phyloP scores from a whole-genome alignment of 2,113 vertebrate species.

The Apodemus speciosus region DNA sequence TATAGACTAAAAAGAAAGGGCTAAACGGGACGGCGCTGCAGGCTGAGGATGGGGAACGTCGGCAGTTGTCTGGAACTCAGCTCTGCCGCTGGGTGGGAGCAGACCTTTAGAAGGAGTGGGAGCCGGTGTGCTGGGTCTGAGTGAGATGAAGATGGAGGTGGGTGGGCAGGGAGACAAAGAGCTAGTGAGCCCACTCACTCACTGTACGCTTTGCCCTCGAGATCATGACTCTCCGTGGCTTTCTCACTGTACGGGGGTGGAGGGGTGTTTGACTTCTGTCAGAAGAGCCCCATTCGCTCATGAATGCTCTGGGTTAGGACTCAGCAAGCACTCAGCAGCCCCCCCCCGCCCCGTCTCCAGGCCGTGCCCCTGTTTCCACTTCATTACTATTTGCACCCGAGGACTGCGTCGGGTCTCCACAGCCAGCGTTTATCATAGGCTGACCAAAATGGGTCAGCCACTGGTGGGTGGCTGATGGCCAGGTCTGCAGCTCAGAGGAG shows the following conservation, averaged over 20 bases:
- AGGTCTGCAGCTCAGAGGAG: neutral
- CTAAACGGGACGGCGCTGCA: neutral
- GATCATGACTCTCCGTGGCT: neutral
- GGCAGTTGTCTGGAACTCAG: neutral
- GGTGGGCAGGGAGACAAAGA: neutral
- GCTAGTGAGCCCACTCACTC: neutral
- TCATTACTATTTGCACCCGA: neutral
- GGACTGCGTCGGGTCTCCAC: neutral
- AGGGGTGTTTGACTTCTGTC: neutral
- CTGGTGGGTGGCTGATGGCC: neutral
- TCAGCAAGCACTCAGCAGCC: neutral
- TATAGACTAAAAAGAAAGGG: neutral
- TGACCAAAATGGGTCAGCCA: neutral
- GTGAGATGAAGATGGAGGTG: neutral
- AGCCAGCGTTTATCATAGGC: neutral
- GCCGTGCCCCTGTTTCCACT: neutral
- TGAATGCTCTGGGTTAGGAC: neutral
- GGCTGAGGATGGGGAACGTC: neutral
- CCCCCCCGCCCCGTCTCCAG: neutral
- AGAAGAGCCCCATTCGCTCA: neutral
- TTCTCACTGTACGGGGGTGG: neutral
- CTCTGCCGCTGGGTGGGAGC: neutral
- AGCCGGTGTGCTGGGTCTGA: neutral
- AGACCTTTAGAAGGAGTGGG: neutral
- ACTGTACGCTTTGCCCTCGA: too few relatives aligned